These are phyloP conservation scores for Corythoichthys haematopterus DNA, from an alignment of 2,113 vertebrate species.

Conservation along the genomic window DNA sequence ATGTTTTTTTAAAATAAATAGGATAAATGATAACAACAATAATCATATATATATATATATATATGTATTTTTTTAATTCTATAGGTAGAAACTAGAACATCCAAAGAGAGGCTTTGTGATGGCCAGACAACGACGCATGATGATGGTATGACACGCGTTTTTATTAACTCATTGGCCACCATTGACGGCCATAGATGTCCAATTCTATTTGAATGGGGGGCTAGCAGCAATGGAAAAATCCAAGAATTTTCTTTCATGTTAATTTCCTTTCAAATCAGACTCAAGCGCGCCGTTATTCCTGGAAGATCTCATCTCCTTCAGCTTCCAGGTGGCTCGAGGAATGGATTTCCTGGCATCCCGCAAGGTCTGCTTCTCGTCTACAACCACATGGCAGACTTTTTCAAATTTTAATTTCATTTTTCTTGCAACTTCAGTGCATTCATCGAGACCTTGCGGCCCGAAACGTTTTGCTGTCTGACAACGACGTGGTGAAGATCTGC, in stretches of 20 bases:
- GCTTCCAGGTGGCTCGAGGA: conserved; percentile 92
- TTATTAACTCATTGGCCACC: no score
- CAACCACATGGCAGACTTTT: not conserved
- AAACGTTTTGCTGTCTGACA: conserved; percentile 90
- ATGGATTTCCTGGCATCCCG: conserved; percentile 95
- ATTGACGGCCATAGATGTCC: no score
- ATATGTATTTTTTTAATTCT: not conserved
- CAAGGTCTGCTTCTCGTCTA: conserved; percentile 72
- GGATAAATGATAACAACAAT: no score
- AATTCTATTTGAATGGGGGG: no score
- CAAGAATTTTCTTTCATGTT: no score
- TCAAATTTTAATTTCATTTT: not conserved
- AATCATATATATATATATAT: no score
- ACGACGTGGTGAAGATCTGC: conserved; percentile 95
- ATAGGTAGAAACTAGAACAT: conserved; percentile 35
- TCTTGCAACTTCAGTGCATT: conserved; percentile 77
- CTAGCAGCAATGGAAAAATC: no score
- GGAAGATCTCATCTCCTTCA: conserved; percentile 92
- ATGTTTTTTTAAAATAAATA: no score
- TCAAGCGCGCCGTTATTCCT: conserved; percentile 72
- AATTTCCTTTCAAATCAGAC: not conserved
- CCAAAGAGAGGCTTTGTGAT: conserved; percentile 57
- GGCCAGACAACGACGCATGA: conserved; percentile 20
- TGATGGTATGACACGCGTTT: not conserved
- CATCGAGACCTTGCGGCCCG: conserved; percentile 92